Evolutionary conservation across 2,113 vertebrate genomes (phyloP).

Genomic region (Mesocricetus auratus): DNA sequence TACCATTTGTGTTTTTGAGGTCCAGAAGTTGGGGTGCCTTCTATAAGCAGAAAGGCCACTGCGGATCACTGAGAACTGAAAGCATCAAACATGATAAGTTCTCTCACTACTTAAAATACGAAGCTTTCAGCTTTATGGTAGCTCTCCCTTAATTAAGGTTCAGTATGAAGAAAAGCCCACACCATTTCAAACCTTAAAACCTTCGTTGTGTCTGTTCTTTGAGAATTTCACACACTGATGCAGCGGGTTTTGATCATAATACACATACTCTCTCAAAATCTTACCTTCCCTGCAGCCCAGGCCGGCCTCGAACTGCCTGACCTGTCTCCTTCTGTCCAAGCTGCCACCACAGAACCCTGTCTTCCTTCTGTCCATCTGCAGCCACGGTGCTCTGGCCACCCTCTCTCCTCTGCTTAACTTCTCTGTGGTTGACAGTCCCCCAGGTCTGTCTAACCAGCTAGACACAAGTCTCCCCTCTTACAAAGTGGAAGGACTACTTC

Average conservation of each 20-base stretch:
- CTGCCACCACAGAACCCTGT: not conserved
- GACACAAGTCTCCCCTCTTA: not conserved
- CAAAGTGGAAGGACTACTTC: not conserved
- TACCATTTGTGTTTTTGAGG: not conserved
- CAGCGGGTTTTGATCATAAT: not conserved
- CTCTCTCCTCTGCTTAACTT: not conserved
- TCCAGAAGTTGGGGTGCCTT: not conserved
- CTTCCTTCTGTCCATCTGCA: fast-evolving
- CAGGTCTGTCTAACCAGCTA: not conserved
- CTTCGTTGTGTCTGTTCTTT: not conserved
- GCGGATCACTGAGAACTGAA: not conserved
- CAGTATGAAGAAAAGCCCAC: not conserved
- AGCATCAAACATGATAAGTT: not conserved
- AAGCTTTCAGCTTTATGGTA: not conserved
- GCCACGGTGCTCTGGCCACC: not conserved
- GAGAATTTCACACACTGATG: not conserved
- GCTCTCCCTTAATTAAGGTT: not conserved
- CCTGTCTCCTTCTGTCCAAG: not conserved
- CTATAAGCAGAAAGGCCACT: not conserved
- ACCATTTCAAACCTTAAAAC: not conserved
- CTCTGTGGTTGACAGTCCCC: not conserved
- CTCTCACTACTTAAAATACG: not conserved
- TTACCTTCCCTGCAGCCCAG: not conserved
- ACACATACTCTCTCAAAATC: not conserved
- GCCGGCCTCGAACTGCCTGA: not conserved